Base-by-base conservation (phyloP, 2,797 vertebrate genomes). In the Mareca penelope region DNA sequence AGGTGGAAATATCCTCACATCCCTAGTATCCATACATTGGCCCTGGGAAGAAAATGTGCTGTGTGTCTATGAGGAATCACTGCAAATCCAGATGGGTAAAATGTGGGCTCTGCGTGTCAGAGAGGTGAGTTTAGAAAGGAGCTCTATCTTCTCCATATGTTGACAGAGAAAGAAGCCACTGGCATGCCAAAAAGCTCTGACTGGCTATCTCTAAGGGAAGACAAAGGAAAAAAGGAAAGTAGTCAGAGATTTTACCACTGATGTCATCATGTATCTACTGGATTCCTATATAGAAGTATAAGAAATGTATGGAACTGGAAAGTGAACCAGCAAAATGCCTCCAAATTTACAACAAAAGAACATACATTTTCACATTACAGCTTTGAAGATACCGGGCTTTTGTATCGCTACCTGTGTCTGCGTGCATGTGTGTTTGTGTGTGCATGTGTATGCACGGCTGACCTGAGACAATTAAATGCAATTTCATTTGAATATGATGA, bases 21-120 rank as follows among this genome's bases (percentile, higher is more conserved):
- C 16, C 11, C 70, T 60, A 19, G 59, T 73, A 83, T 84, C 56
- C 42, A 50, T 39, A 2, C 23, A 3, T 6, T 52, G 78, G 63
- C 40, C 59, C 56, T 42, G 42, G 33, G 55, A 93, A 76, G 67
- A 42, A 83, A 83, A 64, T 40, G 40, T 71, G 60, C 71, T 68
- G 76, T 44, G 33, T 8, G 8, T 71, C 81, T 72, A 28, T 39
- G 67, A 90, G 70, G 50, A 81, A 63, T 61, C 70, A 37, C 1
- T 2, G 79, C 64, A 80, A 84, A 95, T 57, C 65, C 93, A 96
- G 90, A 95, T 88, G 89, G 92, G 79, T 80, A 71, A 71, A 68
- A 75, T 0, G 26, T 85, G 59, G 61, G 53, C 68, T 94, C 55
- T 0, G 0, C 33, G 57, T 94, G 69, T 95, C 87, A 80, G 42